Evolutionary conservation across 2,888 invertebrate species (phyloP).

Genomic region (Ectobius pallidus): DNA sequence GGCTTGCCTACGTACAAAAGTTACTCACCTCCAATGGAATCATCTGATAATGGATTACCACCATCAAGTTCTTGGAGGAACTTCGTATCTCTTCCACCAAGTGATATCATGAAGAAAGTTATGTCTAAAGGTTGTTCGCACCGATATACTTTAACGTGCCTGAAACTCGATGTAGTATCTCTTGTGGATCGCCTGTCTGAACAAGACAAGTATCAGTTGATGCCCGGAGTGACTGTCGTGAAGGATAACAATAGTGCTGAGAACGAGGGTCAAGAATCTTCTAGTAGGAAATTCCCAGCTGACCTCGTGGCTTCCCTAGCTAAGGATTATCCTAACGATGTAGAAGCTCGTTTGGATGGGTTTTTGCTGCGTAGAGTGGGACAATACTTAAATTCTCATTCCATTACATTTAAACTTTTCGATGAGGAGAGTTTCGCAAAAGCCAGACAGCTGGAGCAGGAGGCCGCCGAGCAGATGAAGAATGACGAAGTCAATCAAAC

Average conservation of each 20-base stretch:
- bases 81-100: too few relatives aligned
- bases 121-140: constrained; percentile 56
- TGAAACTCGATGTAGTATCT: constrained; percentile 78
- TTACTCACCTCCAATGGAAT: too few relatives aligned
- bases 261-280: background rate
- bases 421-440: constrained; percentile 66
- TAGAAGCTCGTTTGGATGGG: constrained; percentile 76
- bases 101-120: constrained; percentile 37
- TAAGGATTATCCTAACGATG: constrained; percentile 75
- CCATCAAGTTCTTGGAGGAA: too few relatives aligned
- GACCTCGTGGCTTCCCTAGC: constrained; percentile 64
- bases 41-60: too few relatives aligned
- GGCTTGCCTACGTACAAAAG: too few relatives aligned
- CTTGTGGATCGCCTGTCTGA: constrained; percentile 77
- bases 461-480: background rate
- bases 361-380: constrained; percentile 74
- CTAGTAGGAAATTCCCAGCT: constrained; percentile 20
- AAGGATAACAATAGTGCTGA: constrained; percentile 51
- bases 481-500: constrained; percentile 1
- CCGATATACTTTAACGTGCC: constrained; percentile 72
- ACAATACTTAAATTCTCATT: constrained; percentile 73
- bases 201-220: constrained; percentile 66
- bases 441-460: constrained; percentile 55
- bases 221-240: constrained; percentile 77
- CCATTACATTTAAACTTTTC: constrained; percentile 72